Evolutionary conservation across 2,888 invertebrate species (phyloP).

Genomic region (Azorinus chamasolen): DNA sequence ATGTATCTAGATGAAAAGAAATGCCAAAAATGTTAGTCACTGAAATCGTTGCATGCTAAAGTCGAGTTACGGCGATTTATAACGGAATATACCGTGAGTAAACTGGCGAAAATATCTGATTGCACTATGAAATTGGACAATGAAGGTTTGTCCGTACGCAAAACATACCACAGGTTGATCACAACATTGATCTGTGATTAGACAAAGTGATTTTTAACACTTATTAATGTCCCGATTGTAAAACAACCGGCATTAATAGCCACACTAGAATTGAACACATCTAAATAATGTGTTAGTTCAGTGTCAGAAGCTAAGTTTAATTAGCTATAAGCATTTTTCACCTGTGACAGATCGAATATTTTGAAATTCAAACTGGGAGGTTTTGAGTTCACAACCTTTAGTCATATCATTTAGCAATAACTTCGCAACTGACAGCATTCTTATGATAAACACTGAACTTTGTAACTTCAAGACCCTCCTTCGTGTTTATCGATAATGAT

Average conservation of each 20-base stretch:
- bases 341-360: slow-evolving; percentile 34
- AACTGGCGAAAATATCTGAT: slow-evolving; percentile 19
- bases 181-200: slow-evolving; percentile 12
- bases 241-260: neutral
- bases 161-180: slow-evolving; percentile 2
- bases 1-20: slow-evolving; percentile 17
- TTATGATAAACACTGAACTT: slow-evolving; percentile 39
- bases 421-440: slow-evolving; percentile 55
- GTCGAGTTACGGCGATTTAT: neutral
- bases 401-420: slow-evolving; percentile 61
- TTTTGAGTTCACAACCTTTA: slow-evolving; percentile 56
- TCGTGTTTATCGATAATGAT: slow-evolving; percentile 9
- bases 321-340: slow-evolving; percentile 39
- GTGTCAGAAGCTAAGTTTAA: slow-evolving; percentile 43
- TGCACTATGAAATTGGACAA: slow-evolving; percentile 29
- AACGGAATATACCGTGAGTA: slow-evolving; percentile 29
- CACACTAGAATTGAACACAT: neutral
- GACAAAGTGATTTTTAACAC: slow-evolving; percentile 42
- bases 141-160: slow-evolving; percentile 13
- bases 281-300: slow-evolving; percentile 36
- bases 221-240: slow-evolving; percentile 28
- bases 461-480: slow-evolving; percentile 27
- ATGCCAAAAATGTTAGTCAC: slow-evolving; percentile 31
- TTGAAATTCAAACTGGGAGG: slow-evolving; percentile 53
- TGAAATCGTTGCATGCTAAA: slow-evolving; percentile 19